A percentile compares a stretch with the other conserved stretches of the same genome.
Evolutionary conservation across 1,140 invertebrate genomes (phyloP).

Genomic region (Euura lappo): DNA sequence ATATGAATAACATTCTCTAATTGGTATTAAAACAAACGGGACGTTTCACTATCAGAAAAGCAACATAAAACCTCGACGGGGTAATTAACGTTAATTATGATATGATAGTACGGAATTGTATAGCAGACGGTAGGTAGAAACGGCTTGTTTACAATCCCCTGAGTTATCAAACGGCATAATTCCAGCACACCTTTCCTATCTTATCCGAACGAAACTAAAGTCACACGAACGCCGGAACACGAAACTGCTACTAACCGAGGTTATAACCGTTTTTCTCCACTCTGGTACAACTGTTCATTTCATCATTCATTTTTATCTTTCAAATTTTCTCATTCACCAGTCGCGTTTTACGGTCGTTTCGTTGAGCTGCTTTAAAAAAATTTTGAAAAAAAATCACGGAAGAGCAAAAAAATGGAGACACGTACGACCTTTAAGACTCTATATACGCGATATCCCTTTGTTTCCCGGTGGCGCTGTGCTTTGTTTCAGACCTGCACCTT

Average conservation of each 20-base stretch:
- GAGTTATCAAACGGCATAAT: constrained; percentile 28
- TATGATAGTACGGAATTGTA: constrained; percentile 20
- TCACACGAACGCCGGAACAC: not conserved
- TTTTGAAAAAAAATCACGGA: not conserved
- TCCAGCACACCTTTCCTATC: constrained; percentile 23
- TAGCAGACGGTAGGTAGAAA: constrained; percentile 21
- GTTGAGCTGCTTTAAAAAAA: too few species aligned
- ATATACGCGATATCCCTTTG: not conserved
- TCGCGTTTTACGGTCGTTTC: too few species aligned
- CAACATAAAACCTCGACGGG: constrained; percentile 32
- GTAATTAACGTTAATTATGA: constrained; percentile 45
- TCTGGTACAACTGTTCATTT: too few species aligned
- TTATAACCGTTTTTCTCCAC: not conserved
- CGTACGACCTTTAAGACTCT: not conserved
- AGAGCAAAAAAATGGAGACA: not conserved
- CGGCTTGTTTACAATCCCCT: constrained; percentile 41
- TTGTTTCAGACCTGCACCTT: not conserved
- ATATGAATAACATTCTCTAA: not conserved
- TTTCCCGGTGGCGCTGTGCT: not conserved
- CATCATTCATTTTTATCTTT: too few species aligned
- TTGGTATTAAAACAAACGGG: not conserved
- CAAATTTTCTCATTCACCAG: too few species aligned
- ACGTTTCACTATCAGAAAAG: constrained; percentile 14
- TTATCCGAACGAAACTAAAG: constrained; percentile 21
- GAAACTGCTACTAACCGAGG: not conserved